Base-by-base conservation (phyloP, 2,113 vertebrate species). In the Hippocampus mohnikei region DNA sequence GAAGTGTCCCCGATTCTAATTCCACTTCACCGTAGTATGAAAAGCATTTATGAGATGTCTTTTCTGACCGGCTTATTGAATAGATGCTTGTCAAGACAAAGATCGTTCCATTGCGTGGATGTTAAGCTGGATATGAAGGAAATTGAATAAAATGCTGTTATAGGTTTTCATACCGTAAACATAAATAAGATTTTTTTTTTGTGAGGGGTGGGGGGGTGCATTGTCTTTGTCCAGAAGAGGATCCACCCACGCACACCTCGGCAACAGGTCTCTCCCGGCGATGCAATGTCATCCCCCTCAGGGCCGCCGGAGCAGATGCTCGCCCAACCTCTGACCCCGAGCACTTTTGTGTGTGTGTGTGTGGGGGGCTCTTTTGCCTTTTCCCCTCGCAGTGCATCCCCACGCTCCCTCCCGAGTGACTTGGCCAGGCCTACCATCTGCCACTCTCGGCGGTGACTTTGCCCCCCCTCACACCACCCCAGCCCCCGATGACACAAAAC, bases 261-360 rank as follows among this genome's bases (percentile, higher is more conserved):
- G 88, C 92, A 93, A 92, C 91, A 93, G 91, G 91, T 93, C 89
- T 85, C 80, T 86, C 83, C 78, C 82, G 71, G 77, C 84, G 29
- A 75, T 79, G 89, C 69, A 86, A 90, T 90, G 88, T 89, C 85
- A 85, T 87, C 46, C 46, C 46, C 90, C 85, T 87, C 78, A 85
- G 86, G 84, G 87, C 81, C n/a, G 88, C 80, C n/a, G 13, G 83
- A 93, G 89, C 92, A 93, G 92, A 93, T 93, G 92, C 92, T 91
- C 85, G 74, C 71, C 75, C 66, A 83, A 93, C 87, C 92, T 85
- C 71, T 90, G 88, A 91, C 87, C 89, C 80, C 37, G 69, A 88
- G 85, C 89, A 91, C 92, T 91, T 91, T 92, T 93, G 92, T 92
- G 89, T 88, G 82, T 10, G 42, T 44, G 10, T 10, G 42, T 10